These are phyloP conservation scores for Melangyna quadrimaculata DNA, from an alignment of 2,888 invertebrate species.

Conservation along the genomic window DNA sequence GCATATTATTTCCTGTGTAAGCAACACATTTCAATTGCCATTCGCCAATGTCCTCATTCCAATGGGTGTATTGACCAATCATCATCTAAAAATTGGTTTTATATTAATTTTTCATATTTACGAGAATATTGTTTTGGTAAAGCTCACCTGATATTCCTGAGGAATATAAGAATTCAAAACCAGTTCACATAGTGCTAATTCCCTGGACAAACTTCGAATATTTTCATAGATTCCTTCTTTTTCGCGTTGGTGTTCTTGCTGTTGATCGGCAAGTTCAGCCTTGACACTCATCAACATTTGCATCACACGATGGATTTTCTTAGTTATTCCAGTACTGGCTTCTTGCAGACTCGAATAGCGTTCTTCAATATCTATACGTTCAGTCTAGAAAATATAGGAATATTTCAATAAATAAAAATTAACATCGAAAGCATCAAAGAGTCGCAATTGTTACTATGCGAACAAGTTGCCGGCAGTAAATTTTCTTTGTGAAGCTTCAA, in stretches of 20 bases:
- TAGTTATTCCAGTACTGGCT: conserved; percentile 94
- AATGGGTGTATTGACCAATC: conserved; percentile 95
- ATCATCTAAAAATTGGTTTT: conserved; percentile 84
- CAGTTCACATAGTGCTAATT: conserved; percentile 94
- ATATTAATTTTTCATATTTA: neutral
- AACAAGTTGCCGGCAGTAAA: too few species aligned
- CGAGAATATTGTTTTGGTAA: neutral
- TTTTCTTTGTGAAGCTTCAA: neutral
- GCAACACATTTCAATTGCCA: conserved; percentile 99
- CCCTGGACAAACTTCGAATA: conserved; percentile 93
- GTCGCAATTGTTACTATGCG: too few species aligned
- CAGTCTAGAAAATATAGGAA: conserved; percentile 83
- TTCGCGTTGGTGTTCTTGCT: conserved; percentile 97
- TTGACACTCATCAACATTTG: conserved; percentile 92
- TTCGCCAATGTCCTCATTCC: conserved; percentile 99
- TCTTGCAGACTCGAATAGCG: conserved; percentile 97
- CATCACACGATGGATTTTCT: conserved; percentile 94
- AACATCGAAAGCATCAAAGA: too few species aligned
- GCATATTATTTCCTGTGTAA: conserved; percentile 99
- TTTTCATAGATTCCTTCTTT: conserved; percentile 98
- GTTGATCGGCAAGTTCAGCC: conserved; percentile 91
- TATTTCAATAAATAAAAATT: neutral
- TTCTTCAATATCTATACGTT: conserved; percentile 95
- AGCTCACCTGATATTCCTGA: conserved; percentile 90
- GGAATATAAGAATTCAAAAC: conserved; percentile 97